Evolutionary conservation across 2,888 invertebrate species (phyloP).

Genomic region (Achlya flavicornis): DNA sequence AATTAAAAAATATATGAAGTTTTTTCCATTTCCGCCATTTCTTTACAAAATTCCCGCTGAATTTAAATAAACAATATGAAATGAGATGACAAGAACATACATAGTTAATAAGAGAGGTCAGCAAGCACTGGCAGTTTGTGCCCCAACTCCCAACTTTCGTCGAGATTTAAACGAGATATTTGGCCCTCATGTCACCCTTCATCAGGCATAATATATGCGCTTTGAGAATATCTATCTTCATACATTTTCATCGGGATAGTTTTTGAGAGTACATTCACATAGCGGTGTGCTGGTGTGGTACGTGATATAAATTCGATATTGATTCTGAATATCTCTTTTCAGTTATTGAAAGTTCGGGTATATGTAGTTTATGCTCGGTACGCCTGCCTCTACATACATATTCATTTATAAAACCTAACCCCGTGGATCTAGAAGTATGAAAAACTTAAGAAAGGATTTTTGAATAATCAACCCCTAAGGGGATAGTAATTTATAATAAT

Average conservation of each 20-base stretch:
- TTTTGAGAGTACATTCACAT: constrained; percentile 11
- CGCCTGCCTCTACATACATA: too few species aligned
- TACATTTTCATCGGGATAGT: constrained; percentile 12
- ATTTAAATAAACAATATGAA: background rate
- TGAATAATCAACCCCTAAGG: too few species aligned
- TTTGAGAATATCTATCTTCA: constrained; percentile 12
- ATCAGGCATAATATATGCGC: constrained; percentile 14
- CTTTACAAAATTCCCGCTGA: background rate
- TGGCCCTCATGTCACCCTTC: background rate
- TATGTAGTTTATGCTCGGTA: background rate
- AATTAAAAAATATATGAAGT: background rate
- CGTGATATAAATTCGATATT: constrained; percentile 1
- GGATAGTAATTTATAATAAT: too few species aligned
- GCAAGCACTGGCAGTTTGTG: background rate
- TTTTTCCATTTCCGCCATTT: too few species aligned
- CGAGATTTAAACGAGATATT: background rate
- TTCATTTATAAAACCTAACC: too few species aligned
- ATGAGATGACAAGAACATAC: background rate
- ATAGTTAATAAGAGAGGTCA: background rate
- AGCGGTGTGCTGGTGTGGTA: background rate
- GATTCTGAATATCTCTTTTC: background rate
- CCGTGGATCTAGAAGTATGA: too few species aligned
- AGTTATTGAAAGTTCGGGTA: background rate
- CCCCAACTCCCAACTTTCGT: background rate
- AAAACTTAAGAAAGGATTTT: too few species aligned